A percentile compares a stretch with the other conserved stretches of the same genome.
Evolutionary conservation across 2,113 vertebrate genomes (phyloP).

Genomic region (Microcebus tavaratra): DNA sequence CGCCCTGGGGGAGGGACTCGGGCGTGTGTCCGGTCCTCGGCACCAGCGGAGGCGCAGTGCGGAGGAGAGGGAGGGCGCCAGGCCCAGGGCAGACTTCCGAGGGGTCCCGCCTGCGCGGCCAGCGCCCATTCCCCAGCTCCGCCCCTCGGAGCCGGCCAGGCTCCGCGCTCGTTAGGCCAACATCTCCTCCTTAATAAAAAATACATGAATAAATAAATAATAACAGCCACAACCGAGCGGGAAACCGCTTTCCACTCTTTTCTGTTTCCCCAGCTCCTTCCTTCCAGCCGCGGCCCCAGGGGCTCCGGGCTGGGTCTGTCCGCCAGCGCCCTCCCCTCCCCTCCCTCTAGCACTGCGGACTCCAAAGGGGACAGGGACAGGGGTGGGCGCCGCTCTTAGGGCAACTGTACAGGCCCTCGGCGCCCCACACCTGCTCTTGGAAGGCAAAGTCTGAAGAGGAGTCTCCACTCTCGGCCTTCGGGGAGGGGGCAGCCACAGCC

Average conservation of each 20-base stretch:
- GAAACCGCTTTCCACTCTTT: conserved; percentile 63
- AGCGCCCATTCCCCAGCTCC: conserved; percentile 10
- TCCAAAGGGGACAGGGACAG: not conserved
- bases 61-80: not conserved
- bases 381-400: not conserved
- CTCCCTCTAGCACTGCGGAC: not conserved
- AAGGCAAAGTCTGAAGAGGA: not conserved
- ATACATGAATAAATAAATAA: conserved; percentile 79
- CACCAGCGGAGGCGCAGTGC: not conserved
- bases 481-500: not conserved
- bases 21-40: not conserved
- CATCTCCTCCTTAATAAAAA: conserved; percentile 75
- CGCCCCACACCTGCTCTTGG: not conserved
- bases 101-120: not conserved
- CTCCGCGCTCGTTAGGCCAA: conserved; percentile 58
- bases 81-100: not conserved
- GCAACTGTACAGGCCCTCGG: not conserved
- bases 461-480: not conserved
- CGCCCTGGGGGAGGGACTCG: rapidly evolving
- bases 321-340: not conserved
- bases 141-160: not conserved
- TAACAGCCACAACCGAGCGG: conserved; percentile 52
- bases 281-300: not conserved
- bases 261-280: conserved; percentile 58
- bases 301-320: not conserved